Conservation (phyloP, 2,888 invertebrate species). For the Sthenelais limicola region DNA sequence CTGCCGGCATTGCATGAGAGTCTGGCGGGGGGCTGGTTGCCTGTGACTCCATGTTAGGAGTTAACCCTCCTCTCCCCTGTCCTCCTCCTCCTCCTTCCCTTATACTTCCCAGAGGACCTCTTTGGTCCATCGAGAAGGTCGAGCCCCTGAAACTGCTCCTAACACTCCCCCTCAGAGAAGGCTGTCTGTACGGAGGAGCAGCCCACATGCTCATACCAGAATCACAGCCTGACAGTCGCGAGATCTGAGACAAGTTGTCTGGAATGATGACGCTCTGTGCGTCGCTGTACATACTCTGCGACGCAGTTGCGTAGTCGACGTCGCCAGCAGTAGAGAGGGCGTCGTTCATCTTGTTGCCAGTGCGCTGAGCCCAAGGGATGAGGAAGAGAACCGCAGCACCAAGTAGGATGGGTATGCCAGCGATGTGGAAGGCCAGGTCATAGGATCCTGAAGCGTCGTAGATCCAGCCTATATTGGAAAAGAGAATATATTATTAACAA, state of each 20-base stretch:
- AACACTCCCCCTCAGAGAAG: background rate
- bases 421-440: slow-evolving; percentile 62
- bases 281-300: too few species aligned
- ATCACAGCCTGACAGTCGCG: too few species aligned
- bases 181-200: background rate
- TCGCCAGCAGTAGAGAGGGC: slow-evolving; percentile 15
- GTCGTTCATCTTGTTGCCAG: slow-evolving; percentile 46
- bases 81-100: too few species aligned
- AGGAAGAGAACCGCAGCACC: slow-evolving; percentile 60
- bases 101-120: background rate
- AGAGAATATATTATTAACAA: too few species aligned
- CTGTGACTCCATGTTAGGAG: too few species aligned
- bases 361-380: slow-evolving; percentile 64
- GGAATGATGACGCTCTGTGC: background rate
- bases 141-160: slow-evolving; percentile 11
- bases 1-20: background rate
- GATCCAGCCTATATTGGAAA: slow-evolving; percentile 56
- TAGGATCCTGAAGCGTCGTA: slow-evolving; percentile 61
- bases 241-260: background rate
- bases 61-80: too few species aligned
- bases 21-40: background rate
- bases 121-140: background rate
- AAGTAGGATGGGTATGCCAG: slow-evolving; percentile 58
- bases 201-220: slow-evolving; percentile 29
- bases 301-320: too few species aligned